Evolutionary conservation across 2,797 vertebrate genomes (phyloP), one percentile per base, ranked within the genome.

Genomic region (Molothrus aeneus): DNA sequence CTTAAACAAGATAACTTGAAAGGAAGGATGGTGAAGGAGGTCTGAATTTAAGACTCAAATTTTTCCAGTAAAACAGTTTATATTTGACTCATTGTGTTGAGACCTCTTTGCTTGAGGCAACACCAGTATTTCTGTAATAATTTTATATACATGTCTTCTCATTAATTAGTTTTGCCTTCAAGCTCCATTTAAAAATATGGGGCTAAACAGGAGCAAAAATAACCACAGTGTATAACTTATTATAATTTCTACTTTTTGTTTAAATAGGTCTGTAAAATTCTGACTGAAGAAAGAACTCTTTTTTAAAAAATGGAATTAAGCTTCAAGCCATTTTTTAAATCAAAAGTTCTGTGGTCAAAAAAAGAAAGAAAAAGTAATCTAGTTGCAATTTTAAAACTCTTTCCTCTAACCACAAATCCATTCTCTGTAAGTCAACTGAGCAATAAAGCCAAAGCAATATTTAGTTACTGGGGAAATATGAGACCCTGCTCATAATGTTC

Each of bases 361-460:
- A 81, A 73, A 57, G 24, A 8, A 50, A 43, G 83, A 45, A 47
- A 47, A 57, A 34, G 32, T 57, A 85, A 93, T 83, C 80, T 45
- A 90, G 90, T 72, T 79, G 61, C 80, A 94, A 78, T 86, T 95
- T 86, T 92, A 86, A 93, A 94, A 70, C 32, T 93, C 77, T 88
- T 88, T 94, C 73, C 88, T 90, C 48, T 86, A 86, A 88, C 93
- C 86, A 81, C 80, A 94, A 94, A 90, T 95, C 94, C 73, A 78
- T 86, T 86, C 85, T 95, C 63, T 72, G n/a, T 59, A 95, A 95
- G 59, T 81, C 92, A 94, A 81, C 82, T 20, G 78, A 93, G 88
- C 88, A 97, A 97, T 94, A 96, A 96, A 94, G 36, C 59, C 86
- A 93, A 91, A 90, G 82, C 90, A 96, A 88, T 93, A 88, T 95